A percentile compares a stretch with the other conserved stretches of the same genome.
phyloP scores from a whole-genome alignment of 2,113 vertebrate species.

The Poeciliopsis prolifica region DNA sequence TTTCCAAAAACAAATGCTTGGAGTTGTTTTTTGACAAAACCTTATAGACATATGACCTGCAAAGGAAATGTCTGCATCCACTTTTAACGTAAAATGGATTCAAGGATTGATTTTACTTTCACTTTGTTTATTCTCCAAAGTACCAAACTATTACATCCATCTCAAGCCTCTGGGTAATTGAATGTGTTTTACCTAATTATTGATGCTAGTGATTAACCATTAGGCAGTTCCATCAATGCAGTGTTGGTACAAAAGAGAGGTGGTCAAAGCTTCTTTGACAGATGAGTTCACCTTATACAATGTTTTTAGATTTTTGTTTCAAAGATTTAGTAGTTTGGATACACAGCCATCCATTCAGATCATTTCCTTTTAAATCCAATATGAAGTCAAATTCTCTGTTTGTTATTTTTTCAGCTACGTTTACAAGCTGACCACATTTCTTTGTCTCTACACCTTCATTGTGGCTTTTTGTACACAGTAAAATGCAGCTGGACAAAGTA shows the following conservation, averaged over 20 bases:
- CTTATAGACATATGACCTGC: slow-evolving; percentile 34
- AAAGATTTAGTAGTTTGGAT: neutral
- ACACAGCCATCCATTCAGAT: neutral
- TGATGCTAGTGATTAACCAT: slow-evolving; percentile 41
- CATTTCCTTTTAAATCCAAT: neutral
- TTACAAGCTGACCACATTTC: slow-evolving; percentile 5
- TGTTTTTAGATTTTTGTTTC: neutral
- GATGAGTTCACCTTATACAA: neutral
- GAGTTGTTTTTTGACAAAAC: neutral
- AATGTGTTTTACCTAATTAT: slow-evolving; percentile 36
- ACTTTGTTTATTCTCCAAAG: neutral
- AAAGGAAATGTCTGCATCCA: slow-evolving; percentile 35
- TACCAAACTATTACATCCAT: slow-evolving; percentile 10
- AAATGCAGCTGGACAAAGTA: slow-evolving; percentile 61
- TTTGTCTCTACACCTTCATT: slow-evolving; percentile 29
- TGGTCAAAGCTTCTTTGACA: slow-evolving; percentile 7
- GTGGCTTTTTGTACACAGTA: slow-evolving; percentile 63
- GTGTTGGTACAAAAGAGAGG: slow-evolving; percentile 36
- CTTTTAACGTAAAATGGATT: slow-evolving; percentile 39
- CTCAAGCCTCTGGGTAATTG: slow-evolving; percentile 11
- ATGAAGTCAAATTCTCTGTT: neutral
- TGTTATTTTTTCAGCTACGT: neutral
- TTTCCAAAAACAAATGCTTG: slow-evolving; percentile 38
- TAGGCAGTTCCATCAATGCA: slow-evolving; percentile 30
- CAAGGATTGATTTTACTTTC: slow-evolving; percentile 26